A percentile compares a stretch with the other conserved stretches of the same genome.
Conservation (phyloP, 2,797 vertebrate species). For the Danionella dracula region DNA sequence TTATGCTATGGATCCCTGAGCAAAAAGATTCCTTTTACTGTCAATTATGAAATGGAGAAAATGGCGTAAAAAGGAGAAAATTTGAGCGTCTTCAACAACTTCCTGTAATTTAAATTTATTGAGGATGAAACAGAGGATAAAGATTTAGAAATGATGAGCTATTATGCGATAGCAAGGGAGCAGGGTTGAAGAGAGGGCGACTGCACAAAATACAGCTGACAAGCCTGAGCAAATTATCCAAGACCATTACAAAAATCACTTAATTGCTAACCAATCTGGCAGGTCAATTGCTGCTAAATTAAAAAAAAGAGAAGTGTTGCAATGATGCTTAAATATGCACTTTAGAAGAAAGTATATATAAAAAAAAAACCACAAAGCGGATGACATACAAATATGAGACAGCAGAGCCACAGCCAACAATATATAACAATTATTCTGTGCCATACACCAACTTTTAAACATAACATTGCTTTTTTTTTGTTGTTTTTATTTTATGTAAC, state of each 20-base stretch:
- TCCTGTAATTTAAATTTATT: slow-evolving; percentile 99
- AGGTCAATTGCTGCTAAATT: slow-evolving; percentile 99
- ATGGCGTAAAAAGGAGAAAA: slow-evolving; percentile 78
- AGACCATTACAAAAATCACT: slow-evolving; percentile 99
- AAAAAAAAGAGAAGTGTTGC: no score
- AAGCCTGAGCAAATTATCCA: slow-evolving; percentile 97
- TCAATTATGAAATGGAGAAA: slow-evolving; percentile 83
- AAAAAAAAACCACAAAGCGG: no score
- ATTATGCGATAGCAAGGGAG: slow-evolving; percentile 89
- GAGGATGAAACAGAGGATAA: slow-evolving; percentile 96
- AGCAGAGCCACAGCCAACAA: no score
- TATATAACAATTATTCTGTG: no score
- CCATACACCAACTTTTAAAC: no score
- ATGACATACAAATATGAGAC: no score
- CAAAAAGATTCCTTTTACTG: slow-evolving; percentile 80
- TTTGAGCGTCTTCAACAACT: slow-evolving; percentile 94
- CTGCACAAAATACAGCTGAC: slow-evolving; percentile 98
- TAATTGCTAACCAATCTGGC: slow-evolving; percentile 99
- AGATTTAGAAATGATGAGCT: slow-evolving; percentile 99
- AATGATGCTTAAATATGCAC: no score
- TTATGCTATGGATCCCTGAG: slow-evolving; percentile 69
- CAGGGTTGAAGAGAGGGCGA: slow-evolving; percentile 80
- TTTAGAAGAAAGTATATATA: no score
- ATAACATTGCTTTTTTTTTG: no score
- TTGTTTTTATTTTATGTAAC: no score